These are phyloP conservation scores for Laothoe populi DNA, from an alignment of 2,888 invertebrate genomes.

Conservation along the genomic window DNA sequence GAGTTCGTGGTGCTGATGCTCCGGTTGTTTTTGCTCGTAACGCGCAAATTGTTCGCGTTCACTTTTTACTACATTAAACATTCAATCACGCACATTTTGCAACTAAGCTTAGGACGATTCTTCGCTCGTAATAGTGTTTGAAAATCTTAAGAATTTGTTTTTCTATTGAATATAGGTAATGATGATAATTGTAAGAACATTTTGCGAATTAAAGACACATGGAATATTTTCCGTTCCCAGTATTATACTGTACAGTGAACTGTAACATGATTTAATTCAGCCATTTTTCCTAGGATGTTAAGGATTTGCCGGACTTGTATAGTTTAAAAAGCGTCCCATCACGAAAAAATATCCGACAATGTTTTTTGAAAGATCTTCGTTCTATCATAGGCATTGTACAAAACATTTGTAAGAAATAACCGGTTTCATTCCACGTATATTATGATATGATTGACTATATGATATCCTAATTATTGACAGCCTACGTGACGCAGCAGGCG, in stretches of 20 bases:
- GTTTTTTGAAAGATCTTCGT: neutral
- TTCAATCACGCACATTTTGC: conserved; percentile 30
- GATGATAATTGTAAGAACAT: too few species aligned
- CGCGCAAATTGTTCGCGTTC: conserved; percentile 27
- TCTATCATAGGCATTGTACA: neutral
- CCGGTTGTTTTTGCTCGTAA: conserved; percentile 28
- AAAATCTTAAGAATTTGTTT: too few species aligned
- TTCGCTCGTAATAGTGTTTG: neutral
- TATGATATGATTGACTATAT: too few species aligned
- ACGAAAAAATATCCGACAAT: neutral
- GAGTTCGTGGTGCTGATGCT: conserved; percentile 20
- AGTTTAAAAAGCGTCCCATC: neutral
- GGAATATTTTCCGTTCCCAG: too few species aligned
- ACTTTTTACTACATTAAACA: conserved; percentile 27
- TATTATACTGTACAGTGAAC: too few species aligned
- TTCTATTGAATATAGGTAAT: too few species aligned
- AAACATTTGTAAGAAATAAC: neutral
- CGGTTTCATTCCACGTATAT: neutral
- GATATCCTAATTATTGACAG: too few species aligned
- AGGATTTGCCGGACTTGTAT: neutral
- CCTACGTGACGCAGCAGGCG: too few species aligned
- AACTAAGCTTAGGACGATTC: neutral
- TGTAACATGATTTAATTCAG: too few species aligned
- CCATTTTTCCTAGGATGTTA: too few species aligned
- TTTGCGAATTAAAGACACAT: too few species aligned